phyloP scores from a whole-genome alignment of 2,113 vertebrate species.

The Suricata suricatta region DNA sequence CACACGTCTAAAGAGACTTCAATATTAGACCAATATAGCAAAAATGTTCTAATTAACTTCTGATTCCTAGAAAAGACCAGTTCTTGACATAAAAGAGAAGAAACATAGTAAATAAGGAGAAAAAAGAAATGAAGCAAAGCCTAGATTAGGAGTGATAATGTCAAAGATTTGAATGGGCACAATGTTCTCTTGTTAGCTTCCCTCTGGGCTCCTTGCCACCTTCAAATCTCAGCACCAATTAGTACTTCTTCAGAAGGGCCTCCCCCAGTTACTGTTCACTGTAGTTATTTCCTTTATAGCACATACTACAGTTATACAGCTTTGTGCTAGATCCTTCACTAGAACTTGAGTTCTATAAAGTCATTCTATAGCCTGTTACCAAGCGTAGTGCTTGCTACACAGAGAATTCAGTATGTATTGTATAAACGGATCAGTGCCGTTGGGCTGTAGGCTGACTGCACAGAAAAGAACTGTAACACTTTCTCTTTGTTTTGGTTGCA shows the following conservation, averaged over 20 bases:
- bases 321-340: neutral
- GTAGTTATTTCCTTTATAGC: neutral
- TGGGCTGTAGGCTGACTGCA: neutral
- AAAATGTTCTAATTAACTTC: conserved; percentile 13
- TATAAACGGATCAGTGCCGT: neutral
- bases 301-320: neutral
- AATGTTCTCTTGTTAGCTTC: neutral
- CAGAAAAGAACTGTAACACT: neutral
- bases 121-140: neutral
- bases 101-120: neutral
- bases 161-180: neutral
- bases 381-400: neutral
- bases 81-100: neutral
- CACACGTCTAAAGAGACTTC: neutral
- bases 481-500: neutral
- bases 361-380: neutral
- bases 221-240: conserved; percentile 4
- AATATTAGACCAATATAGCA: neutral
- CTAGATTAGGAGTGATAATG: neutral
- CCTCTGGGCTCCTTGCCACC: neutral
- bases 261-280: neutral
- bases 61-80: neutral
- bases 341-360: neutral
- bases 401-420: neutral
- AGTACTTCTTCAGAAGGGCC: neutral